Conservation (phyloP, 2,113 vertebrate genomes). For the Cyanoramphus novaezelandiae region DNA sequence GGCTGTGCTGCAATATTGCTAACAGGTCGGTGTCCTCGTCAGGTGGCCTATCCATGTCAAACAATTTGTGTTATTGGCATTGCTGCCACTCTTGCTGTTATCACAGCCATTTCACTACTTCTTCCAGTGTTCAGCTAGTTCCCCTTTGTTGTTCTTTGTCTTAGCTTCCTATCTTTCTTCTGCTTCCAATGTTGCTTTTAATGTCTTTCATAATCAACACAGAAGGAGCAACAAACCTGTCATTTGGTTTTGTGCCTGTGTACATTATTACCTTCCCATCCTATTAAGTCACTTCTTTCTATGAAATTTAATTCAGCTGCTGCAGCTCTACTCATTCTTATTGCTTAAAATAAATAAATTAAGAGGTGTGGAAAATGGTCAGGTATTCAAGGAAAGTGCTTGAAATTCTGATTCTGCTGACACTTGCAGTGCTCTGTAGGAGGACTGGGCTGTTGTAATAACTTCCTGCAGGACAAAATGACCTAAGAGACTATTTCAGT, state of each 20-base stretch:
- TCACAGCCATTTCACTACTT: background rate
- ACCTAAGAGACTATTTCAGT: background rate
- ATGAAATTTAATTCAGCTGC: constrained; percentile 10
- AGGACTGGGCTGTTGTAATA: background rate
- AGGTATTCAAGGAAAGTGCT: background rate
- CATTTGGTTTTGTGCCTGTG: background rate
- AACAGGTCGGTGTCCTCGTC: background rate
- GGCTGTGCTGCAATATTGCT: background rate
- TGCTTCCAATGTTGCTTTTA: background rate
- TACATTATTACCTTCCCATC: background rate
- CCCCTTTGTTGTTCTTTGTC: background rate
- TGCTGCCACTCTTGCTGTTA: background rate
- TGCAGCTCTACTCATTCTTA: background rate
- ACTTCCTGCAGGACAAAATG: background rate
- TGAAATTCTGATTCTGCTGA: background rate
- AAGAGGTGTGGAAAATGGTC: background rate
- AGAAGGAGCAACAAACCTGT: background rate
- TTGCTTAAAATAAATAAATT: constrained; percentile 10
- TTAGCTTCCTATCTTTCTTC: background rate
- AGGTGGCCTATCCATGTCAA: background rate
- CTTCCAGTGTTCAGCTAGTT: background rate
- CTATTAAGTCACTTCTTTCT: background rate
- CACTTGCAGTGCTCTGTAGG: background rate
- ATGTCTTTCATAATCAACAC: background rate
- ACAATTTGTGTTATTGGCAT: background rate